These are phyloP conservation scores for Archegozetes longisetosus DNA, from an alignment of 1,140 invertebrate species.

Conservation along the genomic window DNA sequence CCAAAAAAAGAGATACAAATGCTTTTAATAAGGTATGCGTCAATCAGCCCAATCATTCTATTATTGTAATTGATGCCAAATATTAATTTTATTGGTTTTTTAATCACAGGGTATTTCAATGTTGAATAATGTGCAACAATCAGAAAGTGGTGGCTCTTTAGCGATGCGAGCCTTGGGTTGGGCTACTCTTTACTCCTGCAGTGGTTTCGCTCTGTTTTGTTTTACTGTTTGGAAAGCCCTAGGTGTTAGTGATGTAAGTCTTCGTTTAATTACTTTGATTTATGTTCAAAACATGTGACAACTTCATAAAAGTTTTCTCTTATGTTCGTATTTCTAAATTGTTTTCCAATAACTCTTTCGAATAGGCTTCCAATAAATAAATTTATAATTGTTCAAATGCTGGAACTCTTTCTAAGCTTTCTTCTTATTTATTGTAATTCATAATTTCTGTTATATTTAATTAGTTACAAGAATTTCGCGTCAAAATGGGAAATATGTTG, in stretches of 20 bases:
- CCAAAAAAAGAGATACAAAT: slow-evolving; percentile 59
- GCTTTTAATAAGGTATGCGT: slow-evolving; percentile 47
- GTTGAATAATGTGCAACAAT: slow-evolving; percentile 14
- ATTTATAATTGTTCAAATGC: too few relatives aligned
- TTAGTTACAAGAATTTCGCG: slow-evolving; percentile 34
- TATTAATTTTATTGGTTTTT: background rate
- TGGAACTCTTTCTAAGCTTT: too few relatives aligned
- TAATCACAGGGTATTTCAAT: slow-evolving; percentile 12
- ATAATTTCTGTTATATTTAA: slow-evolving; percentile 18
- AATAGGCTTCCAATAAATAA: too few relatives aligned
- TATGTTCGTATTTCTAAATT: too few relatives aligned
- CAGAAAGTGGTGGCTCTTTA: slow-evolving; percentile 55
- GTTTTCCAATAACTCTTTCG: too few relatives aligned
- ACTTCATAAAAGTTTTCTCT: too few relatives aligned
- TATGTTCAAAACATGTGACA: background rate
- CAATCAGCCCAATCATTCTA: background rate
- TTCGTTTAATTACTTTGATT: background rate
- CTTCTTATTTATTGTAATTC: too few relatives aligned
- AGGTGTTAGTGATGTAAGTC: slow-evolving; percentile 49
- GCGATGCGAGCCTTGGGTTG: slow-evolving; percentile 65
- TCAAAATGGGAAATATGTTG: slow-evolving; percentile 38
- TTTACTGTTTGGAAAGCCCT: slow-evolving; percentile 74
- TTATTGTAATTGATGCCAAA: background rate
- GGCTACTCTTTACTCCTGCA: slow-evolving; percentile 67
- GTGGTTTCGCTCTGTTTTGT: slow-evolving; percentile 59